Conservation (phyloP, 2,888 invertebrate genomes). For the Hirtodrosophila trivittata region DNA sequence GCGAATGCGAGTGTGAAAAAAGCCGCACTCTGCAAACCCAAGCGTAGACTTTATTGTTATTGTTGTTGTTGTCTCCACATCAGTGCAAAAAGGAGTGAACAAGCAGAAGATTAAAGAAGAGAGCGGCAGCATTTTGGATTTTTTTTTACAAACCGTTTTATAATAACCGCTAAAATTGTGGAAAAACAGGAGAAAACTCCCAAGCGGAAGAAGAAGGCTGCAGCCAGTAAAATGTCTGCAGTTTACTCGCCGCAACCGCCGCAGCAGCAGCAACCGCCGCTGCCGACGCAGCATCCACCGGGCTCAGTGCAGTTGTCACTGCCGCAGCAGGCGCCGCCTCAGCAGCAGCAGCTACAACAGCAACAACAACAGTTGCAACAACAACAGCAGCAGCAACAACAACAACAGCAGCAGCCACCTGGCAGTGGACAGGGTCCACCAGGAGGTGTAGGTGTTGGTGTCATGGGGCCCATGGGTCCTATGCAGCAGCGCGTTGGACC, state of each 20-base stretch:
- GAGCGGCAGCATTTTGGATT: slow-evolving; percentile 24
- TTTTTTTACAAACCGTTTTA: slow-evolving; percentile 60
- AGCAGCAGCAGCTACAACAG: slow-evolving; percentile 32
- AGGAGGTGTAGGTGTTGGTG: slow-evolving; percentile 53
- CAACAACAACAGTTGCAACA: slow-evolving; percentile 49
- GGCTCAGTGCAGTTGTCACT: slow-evolving; percentile 56
- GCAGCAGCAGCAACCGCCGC: slow-evolving; percentile 69
- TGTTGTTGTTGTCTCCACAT: slow-evolving; percentile 15
- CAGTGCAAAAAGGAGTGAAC: not conserved
- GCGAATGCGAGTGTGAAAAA: slow-evolving; percentile 55
- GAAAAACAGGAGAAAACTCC: slow-evolving; percentile 84
- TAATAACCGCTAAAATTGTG: slow-evolving; percentile 83
- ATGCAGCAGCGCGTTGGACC: slow-evolving; percentile 75
- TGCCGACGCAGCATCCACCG: slow-evolving; percentile 61
- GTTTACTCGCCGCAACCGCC: slow-evolving; percentile 84
- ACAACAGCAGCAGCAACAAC: slow-evolving; percentile 52
- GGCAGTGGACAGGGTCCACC: slow-evolving; percentile 65
- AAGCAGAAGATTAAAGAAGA: no score
- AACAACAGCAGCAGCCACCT: slow-evolving; percentile 54
- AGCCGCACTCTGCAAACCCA: slow-evolving; percentile 58
- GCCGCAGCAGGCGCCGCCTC: slow-evolving; percentile 45
- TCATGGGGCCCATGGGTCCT: slow-evolving; percentile 67
- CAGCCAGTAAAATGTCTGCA: slow-evolving; percentile 84
- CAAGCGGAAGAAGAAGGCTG: slow-evolving; percentile 84
- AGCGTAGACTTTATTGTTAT: slow-evolving; percentile 27